Evolutionary conservation across 2,113 vertebrate genomes (phyloP), one percentile per base, ranked within the genome.

Genomic region (Mirza zaza): DNA sequence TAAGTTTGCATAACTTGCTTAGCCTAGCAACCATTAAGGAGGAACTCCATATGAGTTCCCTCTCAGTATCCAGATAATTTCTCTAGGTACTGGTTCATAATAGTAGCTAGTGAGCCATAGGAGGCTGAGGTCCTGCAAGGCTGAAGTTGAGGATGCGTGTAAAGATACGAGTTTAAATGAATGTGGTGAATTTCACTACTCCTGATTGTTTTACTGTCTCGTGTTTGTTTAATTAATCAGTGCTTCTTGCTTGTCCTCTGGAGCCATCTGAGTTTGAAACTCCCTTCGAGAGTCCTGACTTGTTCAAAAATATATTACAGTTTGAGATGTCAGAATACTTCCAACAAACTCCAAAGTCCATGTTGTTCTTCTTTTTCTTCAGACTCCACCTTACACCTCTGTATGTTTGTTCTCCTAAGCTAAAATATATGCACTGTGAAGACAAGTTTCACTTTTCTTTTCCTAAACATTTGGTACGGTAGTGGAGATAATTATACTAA

Each of bases 51-150:
- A 0, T 10, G 50, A 29, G 3, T 59, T 8, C 6, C 36, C 52
- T 52, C 0, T 32, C 42, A 27, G 32, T 6, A 18, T 29, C 50
- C 39, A 42, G 55, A 45, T 34, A 11, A 34, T 45, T 92, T 39
- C 25, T 94, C 6, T 59, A 32, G 27, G 25, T 3, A 14, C 2
- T n/a, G 12, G 52, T 25, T 93, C 6, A 5, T 29, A 52, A 5
- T 29, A 18, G 20, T 68, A 18, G 21, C 15, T 80, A 70, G 12
- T 9, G 8, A 21, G 17, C 17, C 17, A 20, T 9, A 5, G 10
- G 5, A 65, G 52, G 29, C 23, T 48, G 1, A 6, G 17, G 3
- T 17, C 0, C 8, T 55, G 0, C 36, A 2, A 20, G 36, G 8
- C 9, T 45, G 20, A 65, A 36, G 6, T 25, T 82, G 29, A 32